Base-by-base conservation (phyloP, 2,797 vertebrate species). In the Pangasius larnaudii region DNA sequence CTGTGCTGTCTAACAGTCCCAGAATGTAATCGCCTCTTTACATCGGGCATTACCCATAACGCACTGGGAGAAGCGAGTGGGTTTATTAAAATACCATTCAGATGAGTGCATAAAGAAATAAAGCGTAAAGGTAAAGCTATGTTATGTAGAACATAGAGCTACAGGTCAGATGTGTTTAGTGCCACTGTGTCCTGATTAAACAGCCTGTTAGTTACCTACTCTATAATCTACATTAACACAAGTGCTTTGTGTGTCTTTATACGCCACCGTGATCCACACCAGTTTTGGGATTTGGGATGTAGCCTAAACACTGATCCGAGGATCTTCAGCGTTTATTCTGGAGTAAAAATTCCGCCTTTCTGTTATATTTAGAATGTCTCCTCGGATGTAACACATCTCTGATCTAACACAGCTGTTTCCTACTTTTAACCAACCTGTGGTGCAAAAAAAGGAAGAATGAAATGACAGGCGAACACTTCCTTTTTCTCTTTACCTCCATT, bases 391-490 rank as follows among this genome's bases (percentile, higher is more conserved):
- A 59, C 36, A 39, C 30, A 18, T 36, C 30, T 24, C 30, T 39
- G 53, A 5, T 36, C 22, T 19, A 56, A 36, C 30, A 53, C 72
- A 65, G 63, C 86, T 84, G 86, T 61, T 87, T 87, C 86, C 72
- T 89, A 49, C 33, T 24, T 61, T 46, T 83, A 89, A 87, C 79
- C 24, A 85, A 71, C 49, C 67, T 78, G n/a, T 42, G 42, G 61
- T 77, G 22, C 79, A 65, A 84, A 86, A 86, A 86, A 84, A 88
- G 72, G 86, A 89, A 89, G 67, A 80, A 74, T 84, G 65, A 65
- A 86, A 84, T 42, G 74, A 90, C 72, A 88, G 87, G 8, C 1
- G 19, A 33, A 71, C 42, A 53, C 69, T 75, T 75, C 42, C 80
- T 51, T 71, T 71, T 51, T 30, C 51, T 72, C 30, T 51, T 30